A percentile compares a stretch with the other conserved stretches of the same genome.
Evolutionary conservation across 2,113 vertebrate species (phyloP).

Genomic region (Dasyprocta punctata): DNA sequence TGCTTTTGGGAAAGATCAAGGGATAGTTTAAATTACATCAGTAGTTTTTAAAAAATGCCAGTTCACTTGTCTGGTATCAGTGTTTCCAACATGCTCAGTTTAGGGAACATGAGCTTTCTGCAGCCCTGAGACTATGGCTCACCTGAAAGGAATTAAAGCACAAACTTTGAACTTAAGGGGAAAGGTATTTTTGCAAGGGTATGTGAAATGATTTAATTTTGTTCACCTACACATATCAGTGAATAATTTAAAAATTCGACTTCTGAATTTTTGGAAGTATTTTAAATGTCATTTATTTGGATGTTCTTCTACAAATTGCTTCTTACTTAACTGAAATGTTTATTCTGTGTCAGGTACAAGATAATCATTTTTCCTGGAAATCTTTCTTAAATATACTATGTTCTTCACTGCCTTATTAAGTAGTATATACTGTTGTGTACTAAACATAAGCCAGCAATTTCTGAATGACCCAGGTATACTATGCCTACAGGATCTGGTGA

Average conservation of each 20-base stretch:
- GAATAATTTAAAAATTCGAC: conserved; percentile 51
- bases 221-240: conserved; percentile 43
- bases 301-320: not conserved
- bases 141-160: conserved; percentile 53
- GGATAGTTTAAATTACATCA: conserved; percentile 73
- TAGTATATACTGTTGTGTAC: not conserved
- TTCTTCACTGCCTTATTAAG: not conserved
- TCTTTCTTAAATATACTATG: not conserved
- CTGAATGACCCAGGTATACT: not conserved
- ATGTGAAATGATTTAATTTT: conserved; percentile 56
- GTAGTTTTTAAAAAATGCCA: conserved; percentile 67
- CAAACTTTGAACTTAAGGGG: conserved; percentile 35
- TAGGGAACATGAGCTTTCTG: not conserved
- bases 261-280: not conserved
- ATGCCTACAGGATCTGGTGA: too few species aligned
- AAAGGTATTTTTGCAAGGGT: conserved; percentile 17
- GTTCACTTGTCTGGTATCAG: conserved; percentile 41
- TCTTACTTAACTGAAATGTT: conserved; percentile 58
- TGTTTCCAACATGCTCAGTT: conserved; percentile 33
- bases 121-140: not conserved
- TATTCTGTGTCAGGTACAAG: conserved; percentile 10
- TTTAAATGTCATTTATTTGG: conserved; percentile 9
- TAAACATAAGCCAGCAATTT: not conserved
- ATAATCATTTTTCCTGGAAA: not conserved
- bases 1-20: conserved; percentile 77